Base-by-base conservation (phyloP, 2,888 invertebrate genomes). In the Ctenicera cuprea region DNA sequence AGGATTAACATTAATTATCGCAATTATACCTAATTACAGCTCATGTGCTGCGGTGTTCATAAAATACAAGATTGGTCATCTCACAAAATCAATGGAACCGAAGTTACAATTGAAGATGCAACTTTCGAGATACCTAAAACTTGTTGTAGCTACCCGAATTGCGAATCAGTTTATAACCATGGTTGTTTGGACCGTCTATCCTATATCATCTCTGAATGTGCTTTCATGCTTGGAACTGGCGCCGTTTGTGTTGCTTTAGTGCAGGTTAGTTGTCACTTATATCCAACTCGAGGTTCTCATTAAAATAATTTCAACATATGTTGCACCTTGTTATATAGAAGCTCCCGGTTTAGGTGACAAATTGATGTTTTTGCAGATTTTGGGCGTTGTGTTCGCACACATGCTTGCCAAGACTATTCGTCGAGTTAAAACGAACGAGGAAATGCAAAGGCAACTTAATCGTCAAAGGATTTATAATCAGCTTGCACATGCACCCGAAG, bases 361-460 rank as follows among this genome's bases (percentile, higher is more conserved):
- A 11, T 14, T 2, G n/a, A 1, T 48, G 48, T 48, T 48, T 48
- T 48, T 48, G 48, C 30, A 95, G 95, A 88, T 97, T 59, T 90
- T 97, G 81, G 97, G 97, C 77, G 93, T 97, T 64, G 90, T 96
- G 76, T 96, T 97, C 84, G 95, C 97, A 0, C 94, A 95, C 86
- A 94, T 95, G 88, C 88, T 98, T 85, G 97, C 95, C 71, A 92
- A 94, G 83, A 93, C 95, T 3, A 94, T 98, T 83, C 93, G 94
- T 71, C 91, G 91, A 76, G 91, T 94, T 74, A 95, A 95, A 85
- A 91, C 92, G 0, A 92, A 93, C 80, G 90, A 92, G 38, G 92
- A 92, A 82, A 91, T 92, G 71, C 90, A 93, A 64, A 90, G 91
- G 66, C 93, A 93, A 91, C 92, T 94, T 85, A 88, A 91, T 73